Conservation (phyloP, 2,888 invertebrate genomes). For the Pachycephus smyrnensis region DNA sequence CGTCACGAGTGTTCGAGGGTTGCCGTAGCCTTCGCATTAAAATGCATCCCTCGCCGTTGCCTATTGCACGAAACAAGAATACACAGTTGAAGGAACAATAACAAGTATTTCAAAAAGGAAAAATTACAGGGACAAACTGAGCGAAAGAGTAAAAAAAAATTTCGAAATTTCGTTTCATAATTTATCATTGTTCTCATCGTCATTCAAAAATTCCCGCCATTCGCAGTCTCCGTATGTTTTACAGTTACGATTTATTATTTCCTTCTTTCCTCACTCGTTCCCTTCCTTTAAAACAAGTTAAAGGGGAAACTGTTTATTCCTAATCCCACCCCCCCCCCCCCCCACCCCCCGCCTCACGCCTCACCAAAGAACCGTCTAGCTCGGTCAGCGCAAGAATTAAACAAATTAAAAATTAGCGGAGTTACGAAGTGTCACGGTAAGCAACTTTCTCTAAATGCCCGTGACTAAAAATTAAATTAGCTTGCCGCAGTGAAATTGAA, state of each 20-base stretch:
- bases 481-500: conserved; percentile 60
- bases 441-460: conserved; percentile 10
- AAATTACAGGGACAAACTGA: not conserved
- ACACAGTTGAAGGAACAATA: not conserved
- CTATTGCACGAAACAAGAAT: not conserved
- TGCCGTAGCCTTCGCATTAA: conserved; percentile 49
- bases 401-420: conserved; percentile 15
- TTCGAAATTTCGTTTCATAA: not conserved
- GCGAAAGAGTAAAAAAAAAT: too few species aligned
- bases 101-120: too few species aligned
- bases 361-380: not conserved
- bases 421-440: conserved; percentile 21
- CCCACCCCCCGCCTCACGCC: not conserved
- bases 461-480: conserved; percentile 56
- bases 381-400: not conserved
- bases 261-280: not conserved
- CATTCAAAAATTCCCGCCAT: not conserved
- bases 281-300: not conserved
- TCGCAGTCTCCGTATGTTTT: not conserved
- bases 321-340: not conserved
- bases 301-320: conserved; percentile 6
- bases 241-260: not conserved
- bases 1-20: conserved; percentile 32
- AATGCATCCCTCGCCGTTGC: conserved; percentile 37
- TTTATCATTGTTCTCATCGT: not conserved